These are phyloP conservation scores for Ganaspis brasiliensis DNA, from an alignment of 2,888 invertebrate genomes.

Conservation along the genomic window DNA sequence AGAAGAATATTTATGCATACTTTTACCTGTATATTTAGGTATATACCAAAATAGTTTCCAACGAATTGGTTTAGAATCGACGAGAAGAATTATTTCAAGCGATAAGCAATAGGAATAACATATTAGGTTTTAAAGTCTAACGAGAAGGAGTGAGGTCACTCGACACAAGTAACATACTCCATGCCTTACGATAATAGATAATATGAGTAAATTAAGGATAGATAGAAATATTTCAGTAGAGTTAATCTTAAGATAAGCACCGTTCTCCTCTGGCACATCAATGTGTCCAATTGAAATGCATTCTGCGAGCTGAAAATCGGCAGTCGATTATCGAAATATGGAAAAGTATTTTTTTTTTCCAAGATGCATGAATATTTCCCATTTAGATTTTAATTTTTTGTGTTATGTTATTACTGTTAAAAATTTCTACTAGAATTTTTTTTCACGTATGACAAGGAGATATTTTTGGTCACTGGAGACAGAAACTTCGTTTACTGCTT, in stretches of 20 bases:
- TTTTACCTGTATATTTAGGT: constrained; percentile 63
- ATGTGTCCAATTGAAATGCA: constrained; percentile 2
- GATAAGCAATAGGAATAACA: constrained; percentile 54
- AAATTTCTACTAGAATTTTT: too few relatives aligned
- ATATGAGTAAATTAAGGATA: constrained; percentile 72
- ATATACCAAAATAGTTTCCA: constrained; percentile 66
- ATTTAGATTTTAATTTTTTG: too few relatives aligned
- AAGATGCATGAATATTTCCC: too few relatives aligned
- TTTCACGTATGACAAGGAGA: too few relatives aligned
- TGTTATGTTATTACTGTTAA: too few relatives aligned
- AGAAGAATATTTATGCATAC: constrained; percentile 61
- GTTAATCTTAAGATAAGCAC: constrained; percentile 53
- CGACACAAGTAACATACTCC: constrained; percentile 78
- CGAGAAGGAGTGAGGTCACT: constrained; percentile 63
- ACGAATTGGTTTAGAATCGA: constrained; percentile 64
- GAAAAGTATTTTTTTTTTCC: background rate
- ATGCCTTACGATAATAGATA: constrained; percentile 79
- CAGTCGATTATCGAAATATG: background rate
- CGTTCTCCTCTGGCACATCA: constrained; percentile 46
- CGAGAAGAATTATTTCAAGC: constrained; percentile 55
- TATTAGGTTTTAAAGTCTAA: constrained; percentile 50
- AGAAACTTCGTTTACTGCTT: too few relatives aligned
- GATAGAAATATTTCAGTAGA: constrained; percentile 65
- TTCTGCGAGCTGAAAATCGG: background rate
- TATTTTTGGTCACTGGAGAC: too few relatives aligned